Base-by-base conservation (phyloP, 53 echinoderm and acorn worm genomes). In the Antedon mediterranea region DNA sequence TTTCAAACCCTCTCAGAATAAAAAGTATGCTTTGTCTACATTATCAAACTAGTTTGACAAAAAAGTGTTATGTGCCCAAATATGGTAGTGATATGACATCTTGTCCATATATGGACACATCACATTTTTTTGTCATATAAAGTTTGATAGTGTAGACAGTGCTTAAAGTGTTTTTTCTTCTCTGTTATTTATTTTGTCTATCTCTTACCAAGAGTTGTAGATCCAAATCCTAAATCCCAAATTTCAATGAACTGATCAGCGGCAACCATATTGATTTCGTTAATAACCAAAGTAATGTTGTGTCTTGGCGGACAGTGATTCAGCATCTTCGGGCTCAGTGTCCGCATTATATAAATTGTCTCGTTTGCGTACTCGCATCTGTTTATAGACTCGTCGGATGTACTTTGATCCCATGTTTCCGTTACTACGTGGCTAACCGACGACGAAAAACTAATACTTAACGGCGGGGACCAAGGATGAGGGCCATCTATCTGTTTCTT, bases 191-290 rank as follows among this genome's bases (percentile, higher is more conserved):
- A 37, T 37, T 37, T 6, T 37, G 37, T 37, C 37, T 37, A 4
- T 4, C 11, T 43, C 87, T 83, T 83, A 97, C 97, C 90, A 4
- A 97, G 86, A 43, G 82, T 71, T 7, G 88, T 86, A 73, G 84
- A 89, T n/a, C 97, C 90, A 73, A 76, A 79, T 26, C 97, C 97
- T 3, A 79, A 34, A 81, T 97, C 97, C 97, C 97, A 97, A 13
- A 97, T 79, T 75, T 97, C 97, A 9, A 97, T 78, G 43, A 86
- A 97, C 81, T 97, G 92, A 34, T 88, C 78, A 0, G 81, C 78
- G 4, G 77, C 70, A 4, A 84, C 74, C 75, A 97, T 34, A 34
- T 78, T 85, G 18, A 92, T 71, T 82, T 97, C 97, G 43, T 92
- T 97, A 74, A 97, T 97, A 57, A 92, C 80, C 32, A 92, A 72